Evolutionary conservation across 2,113 vertebrate species (phyloP), one percentile per base, ranked within the genome.

Genomic region (Halichoeres trimaculatus): DNA sequence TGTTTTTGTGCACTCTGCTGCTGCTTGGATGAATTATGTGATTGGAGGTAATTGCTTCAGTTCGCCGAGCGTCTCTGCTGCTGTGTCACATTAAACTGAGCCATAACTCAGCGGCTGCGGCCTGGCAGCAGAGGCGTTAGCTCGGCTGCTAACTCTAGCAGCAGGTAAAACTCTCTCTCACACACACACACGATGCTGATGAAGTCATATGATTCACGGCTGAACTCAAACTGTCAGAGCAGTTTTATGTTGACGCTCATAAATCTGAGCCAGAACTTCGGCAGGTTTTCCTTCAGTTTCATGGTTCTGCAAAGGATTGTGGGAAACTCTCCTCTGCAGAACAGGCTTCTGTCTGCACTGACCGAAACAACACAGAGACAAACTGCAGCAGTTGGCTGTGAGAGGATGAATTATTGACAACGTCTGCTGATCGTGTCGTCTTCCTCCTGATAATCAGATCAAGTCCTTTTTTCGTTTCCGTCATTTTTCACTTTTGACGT

Each of bases 31-130:
- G 63, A 81, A n/a, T 81, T 78, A 84, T 78, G 65, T n/a, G 40
- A 64, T 24, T 65, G 74, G 48, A 35, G 80, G 13, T 75, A 74
- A 72, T 83, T 72, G 67, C 20, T 62, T 77, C 56, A 72, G 51
- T 23, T 76, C 7, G 56, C 54, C 4, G 61, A 76, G 61, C 4
- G 12, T 51, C 66, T 48, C 60, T 35, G 55, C 72, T 74, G 72
- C 80, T 80, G 85, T 12, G 26, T 86, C 22, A 12, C 10, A 86
- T 86, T 86, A 86, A 77, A 41, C 5, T 0, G 1, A 71, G 14
- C 66, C 66, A 58, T 84, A 78, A 84, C 61, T 83, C 84, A 82
- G 67, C 14, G 43, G 7, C 76, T 83, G 80, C 13, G 80, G 85
- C 77, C 77, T 78, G 80, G 85, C 77, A 65, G 68, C 11, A 10